phyloP scores from a whole-genome alignment of 2,797 vertebrate genomes.

The Acanthornis magna region DNA sequence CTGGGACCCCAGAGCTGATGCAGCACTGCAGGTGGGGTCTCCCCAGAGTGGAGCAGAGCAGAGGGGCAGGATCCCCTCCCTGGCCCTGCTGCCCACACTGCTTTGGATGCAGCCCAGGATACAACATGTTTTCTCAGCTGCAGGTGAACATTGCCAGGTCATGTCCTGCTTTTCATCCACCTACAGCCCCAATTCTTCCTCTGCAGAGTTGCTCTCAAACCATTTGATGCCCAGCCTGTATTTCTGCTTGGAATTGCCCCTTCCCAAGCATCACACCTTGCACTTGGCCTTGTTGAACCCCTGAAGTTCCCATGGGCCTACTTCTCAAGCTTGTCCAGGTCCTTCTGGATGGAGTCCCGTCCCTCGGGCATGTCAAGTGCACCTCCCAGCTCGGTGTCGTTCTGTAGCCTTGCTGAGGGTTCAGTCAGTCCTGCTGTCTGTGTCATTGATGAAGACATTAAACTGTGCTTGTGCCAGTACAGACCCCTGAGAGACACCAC shows the following conservation, averaged over 20 bases:
- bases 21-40: not conserved
- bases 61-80: not conserved
- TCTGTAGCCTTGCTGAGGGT: not conserved
- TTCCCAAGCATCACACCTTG: not conserved
- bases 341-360: not conserved
- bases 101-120: not conserved
- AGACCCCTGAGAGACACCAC: not conserved
- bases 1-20: not conserved
- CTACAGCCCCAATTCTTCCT: not conserved
- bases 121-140: not conserved
- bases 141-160: rapidly evolving
- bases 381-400: not conserved
- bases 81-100: rapidly evolving
- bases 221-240: not conserved
- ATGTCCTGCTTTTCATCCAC: not conserved
- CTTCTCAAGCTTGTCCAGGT: not conserved
- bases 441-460: not conserved
- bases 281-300: not conserved
- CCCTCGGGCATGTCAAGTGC: not conserved
- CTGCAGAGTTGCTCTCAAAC: not conserved
- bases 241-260: not conserved
- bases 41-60: not conserved
- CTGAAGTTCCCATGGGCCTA: not conserved
- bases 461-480: not conserved
- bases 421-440: not conserved